Conservation (phyloP, 1,140 invertebrate species). For the Achatina immaculata region DNA sequence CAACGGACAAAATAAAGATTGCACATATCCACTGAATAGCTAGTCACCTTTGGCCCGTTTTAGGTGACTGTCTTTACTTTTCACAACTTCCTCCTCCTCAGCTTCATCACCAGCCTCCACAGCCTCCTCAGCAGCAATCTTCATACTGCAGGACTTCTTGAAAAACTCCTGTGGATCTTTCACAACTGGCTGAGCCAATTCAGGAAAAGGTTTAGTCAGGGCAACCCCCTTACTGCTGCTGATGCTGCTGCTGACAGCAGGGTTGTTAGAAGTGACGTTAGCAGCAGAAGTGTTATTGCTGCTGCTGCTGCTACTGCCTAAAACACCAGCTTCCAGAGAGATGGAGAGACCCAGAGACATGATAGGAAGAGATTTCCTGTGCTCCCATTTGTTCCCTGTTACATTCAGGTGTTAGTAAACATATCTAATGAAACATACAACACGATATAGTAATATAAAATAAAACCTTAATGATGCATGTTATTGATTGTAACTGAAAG, state of each 20-base stretch:
- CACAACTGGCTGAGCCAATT: neutral
- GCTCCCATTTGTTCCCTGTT: slow-evolving; percentile 37
- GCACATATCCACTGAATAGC: too few species aligned
- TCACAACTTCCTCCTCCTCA: slow-evolving; percentile 31
- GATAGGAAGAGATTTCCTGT: slow-evolving; percentile 36
- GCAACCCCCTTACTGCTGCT: neutral
- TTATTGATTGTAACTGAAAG: too few species aligned
- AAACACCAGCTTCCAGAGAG: neutral
- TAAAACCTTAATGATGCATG: too few species aligned
- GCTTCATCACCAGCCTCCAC: slow-evolving; percentile 39
- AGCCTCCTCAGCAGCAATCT: slow-evolving; percentile 38
- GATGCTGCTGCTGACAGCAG: neutral
- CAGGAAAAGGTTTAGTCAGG: neutral
- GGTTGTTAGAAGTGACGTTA: neutral
- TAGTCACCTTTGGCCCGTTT: slow-evolving; percentile 32
- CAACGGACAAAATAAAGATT: too few species aligned
- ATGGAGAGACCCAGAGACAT: slow-evolving; percentile 26
- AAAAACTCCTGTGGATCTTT: slow-evolving; percentile 37
- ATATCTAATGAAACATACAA: neutral
- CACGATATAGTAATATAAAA: neutral
- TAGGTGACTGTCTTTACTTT: slow-evolving; percentile 3
- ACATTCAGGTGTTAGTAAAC: neutral
- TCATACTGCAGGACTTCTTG: slow-evolving; percentile 39
- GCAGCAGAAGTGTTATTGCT: slow-evolving; percentile 11
- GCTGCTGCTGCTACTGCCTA: neutral